Evolutionary conservation across 2,113 vertebrate species (phyloP), one percentile per base, ranked within the genome.

Genomic region (Gymnarchus niloticus): DNA sequence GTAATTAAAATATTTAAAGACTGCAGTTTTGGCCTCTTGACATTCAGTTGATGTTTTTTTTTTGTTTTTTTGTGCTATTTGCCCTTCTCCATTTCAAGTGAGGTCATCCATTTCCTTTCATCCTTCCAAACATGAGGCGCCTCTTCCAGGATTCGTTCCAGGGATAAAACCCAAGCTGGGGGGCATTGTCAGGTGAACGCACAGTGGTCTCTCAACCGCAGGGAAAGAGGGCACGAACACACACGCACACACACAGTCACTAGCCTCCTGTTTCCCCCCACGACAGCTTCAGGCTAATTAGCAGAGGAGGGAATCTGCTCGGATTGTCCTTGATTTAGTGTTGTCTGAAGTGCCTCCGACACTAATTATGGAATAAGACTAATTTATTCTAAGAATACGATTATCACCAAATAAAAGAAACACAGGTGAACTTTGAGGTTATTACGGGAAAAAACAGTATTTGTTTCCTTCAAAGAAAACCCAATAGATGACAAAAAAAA

Each of bases 311-410:
- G 61, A 76, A 56, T 56, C 33, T 28, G 73, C 23, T 41, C 52
- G 28, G 69, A 85, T 85, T 80, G 69, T 78, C 69, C 84, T 85
- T 85, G 84, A 85, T 85, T 85, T 57, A 78, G 84, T 80, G 51
- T 23, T 77, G 69, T 85, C 84, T 85, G 69, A 85, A 85, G 84
- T 85, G 84, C 84, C 73, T 56, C 73, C 44, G 84, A 85, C 73
- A 44, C 84, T 85, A 85, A 85, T 85, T 78, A 85, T n/a, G 23
- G 73, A 85, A 85, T 85, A 78, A 56, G 73, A 56, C 49, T 85
- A 56, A 78, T 85, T 85, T 85, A 77, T 76, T 78, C 84, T 51
- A 78, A 78, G 84, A 76, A 85, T 56, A 44, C 76, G 51, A 56
- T 80, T 85, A 85, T 78, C 52, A 21, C 51, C 73, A 85, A 78